Conservation (phyloP, 1,140 invertebrate species). For the Drosophila yakuba region DNA sequence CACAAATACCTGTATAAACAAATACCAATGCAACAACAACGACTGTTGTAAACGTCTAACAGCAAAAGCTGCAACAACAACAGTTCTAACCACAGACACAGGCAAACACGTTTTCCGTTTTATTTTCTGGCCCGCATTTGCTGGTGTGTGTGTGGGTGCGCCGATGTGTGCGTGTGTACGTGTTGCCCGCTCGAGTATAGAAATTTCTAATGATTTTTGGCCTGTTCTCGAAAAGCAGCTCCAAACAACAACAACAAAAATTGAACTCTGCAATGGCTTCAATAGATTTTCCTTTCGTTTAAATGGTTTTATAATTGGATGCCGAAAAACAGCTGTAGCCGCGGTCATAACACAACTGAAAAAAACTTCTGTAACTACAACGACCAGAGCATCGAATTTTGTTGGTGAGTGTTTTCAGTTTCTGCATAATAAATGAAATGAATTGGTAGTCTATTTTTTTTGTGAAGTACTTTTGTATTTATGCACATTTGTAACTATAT, state of each 20-base stretch:
- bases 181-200: conserved; percentile 41
- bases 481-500: too few species aligned
- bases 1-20: conserved; percentile 67
- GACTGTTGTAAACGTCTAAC: conserved; percentile 31
- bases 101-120: conserved; percentile 42
- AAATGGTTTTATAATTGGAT: neutral
- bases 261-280: conserved; percentile 24
- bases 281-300: conserved; percentile 4
- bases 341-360: neutral
- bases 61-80: conserved; percentile 39
- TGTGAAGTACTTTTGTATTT: too few species aligned
- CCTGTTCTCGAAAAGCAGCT: conserved; percentile 35
- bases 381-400: conserved; percentile 1
- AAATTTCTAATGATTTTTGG: conserved; percentile 58
- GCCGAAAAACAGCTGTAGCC: conserved; percentile 1
- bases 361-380: neutral
- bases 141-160: conserved; percentile 55
- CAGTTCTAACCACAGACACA: conserved; percentile 64
- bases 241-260: conserved; percentile 38
- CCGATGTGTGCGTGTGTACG: conserved; percentile 31
- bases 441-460: too few species aligned
- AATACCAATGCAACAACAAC: conserved; percentile 34
- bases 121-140: conserved; percentile 14
- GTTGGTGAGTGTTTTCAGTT: conserved; percentile 12
- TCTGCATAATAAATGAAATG: neutral